phyloP scores from a whole-genome alignment of 2,113 vertebrate genomes.

The Percina caprodes region DNA sequence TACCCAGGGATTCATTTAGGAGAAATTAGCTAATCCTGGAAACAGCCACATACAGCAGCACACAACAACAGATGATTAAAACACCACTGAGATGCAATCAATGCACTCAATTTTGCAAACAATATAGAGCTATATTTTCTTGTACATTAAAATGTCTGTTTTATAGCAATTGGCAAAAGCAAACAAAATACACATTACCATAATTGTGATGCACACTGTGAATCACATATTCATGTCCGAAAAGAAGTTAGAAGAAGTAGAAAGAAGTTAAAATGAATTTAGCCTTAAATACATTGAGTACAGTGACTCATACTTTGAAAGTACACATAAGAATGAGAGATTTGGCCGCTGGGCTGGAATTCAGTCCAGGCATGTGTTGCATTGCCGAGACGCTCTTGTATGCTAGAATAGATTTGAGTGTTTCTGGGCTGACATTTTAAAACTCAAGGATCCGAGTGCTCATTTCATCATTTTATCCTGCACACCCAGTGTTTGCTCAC shows the following conservation, averaged over 20 bases:
- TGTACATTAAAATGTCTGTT: constrained; percentile 20
- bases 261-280: not conserved
- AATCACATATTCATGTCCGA: not conserved
- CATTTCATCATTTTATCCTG: constrained; percentile 48
- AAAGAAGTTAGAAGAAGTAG: not conserved
- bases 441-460: constrained; percentile 55
- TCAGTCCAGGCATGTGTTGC: constrained; percentile 13
- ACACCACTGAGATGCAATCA: constrained; percentile 66
- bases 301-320: constrained; percentile 37
- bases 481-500: constrained; percentile 11
- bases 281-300: not conserved
- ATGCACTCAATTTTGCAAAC: constrained; percentile 24
- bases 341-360: constrained; percentile 17
- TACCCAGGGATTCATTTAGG: constrained; percentile 58
- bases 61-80: constrained; percentile 59
- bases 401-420: constrained; percentile 25
- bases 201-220: not conserved
- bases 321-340: constrained; percentile 26
- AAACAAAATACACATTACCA: constrained; percentile 16
- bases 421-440: constrained; percentile 47
- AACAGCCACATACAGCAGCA: constrained; percentile 37
- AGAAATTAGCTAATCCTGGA: constrained; percentile 50
- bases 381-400: constrained; percentile 31
- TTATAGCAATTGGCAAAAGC: constrained; percentile 25
- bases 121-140: constrained; percentile 27